Conservation (phyloP, 2,797 vertebrate genomes). For the Eleutherodactylus coqui region DNA sequence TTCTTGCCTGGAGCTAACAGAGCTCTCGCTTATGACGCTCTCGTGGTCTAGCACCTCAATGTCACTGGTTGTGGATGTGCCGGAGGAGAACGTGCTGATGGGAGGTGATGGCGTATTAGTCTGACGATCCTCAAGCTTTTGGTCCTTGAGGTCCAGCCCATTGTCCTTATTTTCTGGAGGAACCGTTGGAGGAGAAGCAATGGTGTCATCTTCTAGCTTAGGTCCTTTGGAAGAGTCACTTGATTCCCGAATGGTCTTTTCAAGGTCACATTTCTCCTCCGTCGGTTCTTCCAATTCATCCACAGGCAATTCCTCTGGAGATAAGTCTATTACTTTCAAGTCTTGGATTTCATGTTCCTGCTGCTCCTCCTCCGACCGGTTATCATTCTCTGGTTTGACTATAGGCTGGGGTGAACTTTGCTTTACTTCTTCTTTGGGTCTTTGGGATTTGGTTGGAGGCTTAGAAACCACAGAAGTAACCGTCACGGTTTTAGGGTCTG, state of each 20-base stretch:
- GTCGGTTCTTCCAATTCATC: conserved; percentile 63
- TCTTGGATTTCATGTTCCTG: conserved; percentile 65
- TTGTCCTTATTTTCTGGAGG: conserved; percentile 78
- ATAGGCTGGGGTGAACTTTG: conserved; percentile 69
- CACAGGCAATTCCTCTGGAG: conserved; percentile 66
- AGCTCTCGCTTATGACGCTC: conserved; percentile 98
- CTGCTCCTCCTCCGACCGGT: conserved; percentile 59
- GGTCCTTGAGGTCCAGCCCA: conserved; percentile 85
- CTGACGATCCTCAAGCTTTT: conserved; percentile 92
- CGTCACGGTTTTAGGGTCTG: conserved; percentile 80
- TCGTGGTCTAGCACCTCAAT: conserved; percentile 98
- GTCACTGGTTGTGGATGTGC: conserved; percentile 97
- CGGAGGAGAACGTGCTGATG: conserved; percentile 94
- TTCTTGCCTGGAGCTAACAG: conserved; percentile 94
- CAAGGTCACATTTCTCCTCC: conserved; percentile 65
- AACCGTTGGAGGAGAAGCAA: conserved; percentile 69
- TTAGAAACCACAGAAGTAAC: conserved; percentile 88
- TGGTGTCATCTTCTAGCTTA: conserved; percentile 61
- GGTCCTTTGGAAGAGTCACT: conserved; percentile 60
- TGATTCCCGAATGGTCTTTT: conserved; percentile 58
- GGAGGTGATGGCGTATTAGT: conserved; percentile 96
- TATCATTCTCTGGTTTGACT: conserved; percentile 66
- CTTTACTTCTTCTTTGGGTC: conserved; percentile 80
- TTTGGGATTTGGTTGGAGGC: conserved; percentile 87
- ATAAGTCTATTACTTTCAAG: conserved; percentile 60